Conservation (phyloP, 2,797 vertebrate species). For the Xyrichtys novacula region DNA sequence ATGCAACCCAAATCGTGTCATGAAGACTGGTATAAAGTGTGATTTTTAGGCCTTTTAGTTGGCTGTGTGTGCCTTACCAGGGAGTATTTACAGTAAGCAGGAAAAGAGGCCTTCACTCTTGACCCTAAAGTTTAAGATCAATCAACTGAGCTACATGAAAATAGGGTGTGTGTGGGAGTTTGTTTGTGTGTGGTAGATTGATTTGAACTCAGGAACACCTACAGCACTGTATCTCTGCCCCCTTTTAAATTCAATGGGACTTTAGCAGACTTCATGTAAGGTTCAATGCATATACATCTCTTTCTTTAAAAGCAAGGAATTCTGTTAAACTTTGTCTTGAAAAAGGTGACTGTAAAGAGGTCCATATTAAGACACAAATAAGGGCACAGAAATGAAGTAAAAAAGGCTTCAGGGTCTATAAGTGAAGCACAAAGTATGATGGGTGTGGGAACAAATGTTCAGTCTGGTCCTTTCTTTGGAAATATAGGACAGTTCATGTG, state of each 20-base stretch:
- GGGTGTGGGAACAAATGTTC: too few relatives aligned
- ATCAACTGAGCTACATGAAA: background rate
- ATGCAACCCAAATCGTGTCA: background rate
- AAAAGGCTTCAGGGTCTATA: too few relatives aligned
- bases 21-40: background rate
- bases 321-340: too few relatives aligned
- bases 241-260: conserved; percentile 1
- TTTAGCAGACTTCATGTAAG: conserved; percentile 16
- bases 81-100: background rate
- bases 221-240: background rate
- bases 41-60: background rate
- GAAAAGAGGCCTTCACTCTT: background rate
- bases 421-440: too few relatives aligned
- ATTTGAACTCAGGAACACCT: background rate
- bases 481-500: too few relatives aligned
- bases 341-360: too few relatives aligned
- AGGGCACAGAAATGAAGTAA: too few relatives aligned
- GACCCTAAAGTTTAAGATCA: background rate
- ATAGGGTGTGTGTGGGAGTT: background rate
- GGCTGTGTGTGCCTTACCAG: background rate
- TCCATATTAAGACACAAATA: too few relatives aligned
- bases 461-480: too few relatives aligned
- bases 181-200: background rate
- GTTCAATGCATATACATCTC: too few relatives aligned
- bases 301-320: too few relatives aligned